Evolutionary conservation across 53 echinoderm and acorn worm species (phyloP), one percentile per base, ranked within the genome.

Genomic region (Crossaster papposus): DNA sequence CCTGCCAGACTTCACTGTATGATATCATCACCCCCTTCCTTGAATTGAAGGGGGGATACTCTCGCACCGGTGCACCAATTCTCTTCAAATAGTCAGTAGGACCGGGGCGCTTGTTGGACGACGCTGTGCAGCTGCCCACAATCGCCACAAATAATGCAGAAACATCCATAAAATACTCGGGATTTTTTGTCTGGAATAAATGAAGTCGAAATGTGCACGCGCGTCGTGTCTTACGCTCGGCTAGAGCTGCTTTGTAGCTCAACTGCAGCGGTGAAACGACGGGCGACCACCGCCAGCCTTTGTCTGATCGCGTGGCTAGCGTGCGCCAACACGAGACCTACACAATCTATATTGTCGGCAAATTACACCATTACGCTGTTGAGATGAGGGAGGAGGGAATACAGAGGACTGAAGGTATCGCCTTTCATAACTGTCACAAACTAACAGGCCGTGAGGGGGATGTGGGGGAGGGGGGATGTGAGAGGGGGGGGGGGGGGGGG

Each of bases 61-160:
- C 72, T 85, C 85, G 85, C 85, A 51, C 85, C 44, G 34, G 30
- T 85, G 85, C 51, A 54, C 54, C 85, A 72, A 72, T 85, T 85
- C 85, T 85, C 54, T 30, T 34, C 26, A 32, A 50, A 72, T 72
- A 72, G 85, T 85, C 85, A 85, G 72, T 53, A 51, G 32, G 85
- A 30, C 54, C 31, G 15, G 72, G 32, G 33, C 85, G 85, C 85
- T 72, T 72, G 85, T 53, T 54, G 85, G n/a, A 33, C 73, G 85
- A 53, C 85, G 85, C 70, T 85, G 71, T 85, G 73, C 85, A 85
- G 85, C 85, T 85, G 85, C 85, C 72, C 23, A 52, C 72, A 52
- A 72, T 85, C 85, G 85, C 73, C 85, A 85, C 85, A 85, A 85
- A 85, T 85, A 85, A 85, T 72, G 85, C 85, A 72, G 85, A 85